phyloP scores from a whole-genome alignment of 2,113 vertebrate genomes.

The Falco punctatus region DNA sequence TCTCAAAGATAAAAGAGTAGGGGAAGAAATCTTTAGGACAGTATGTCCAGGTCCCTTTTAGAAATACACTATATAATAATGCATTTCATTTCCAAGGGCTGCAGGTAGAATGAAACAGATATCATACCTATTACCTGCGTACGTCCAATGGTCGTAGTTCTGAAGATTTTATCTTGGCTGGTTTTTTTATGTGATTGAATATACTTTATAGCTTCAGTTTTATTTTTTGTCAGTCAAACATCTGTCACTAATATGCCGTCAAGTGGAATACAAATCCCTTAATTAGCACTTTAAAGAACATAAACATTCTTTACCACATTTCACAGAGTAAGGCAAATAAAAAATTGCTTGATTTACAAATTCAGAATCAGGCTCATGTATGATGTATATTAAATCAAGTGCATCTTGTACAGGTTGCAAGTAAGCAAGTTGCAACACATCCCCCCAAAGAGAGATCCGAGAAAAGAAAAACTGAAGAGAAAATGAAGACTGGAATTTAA shows the following conservation, averaged over 20 bases:
- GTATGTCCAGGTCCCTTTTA: neutral
- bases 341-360: neutral
- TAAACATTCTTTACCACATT: neutral
- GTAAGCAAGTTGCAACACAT: neutral
- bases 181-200: neutral
- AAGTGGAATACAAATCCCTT: neutral
- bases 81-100: neutral
- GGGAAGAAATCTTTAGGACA: neutral
- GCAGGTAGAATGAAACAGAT: neutral
- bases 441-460: neutral
- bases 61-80: neutral
- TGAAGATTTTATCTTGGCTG: neutral
- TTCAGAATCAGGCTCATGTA: neutral
- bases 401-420: neutral
- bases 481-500: neutral
- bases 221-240: neutral
- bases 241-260: neutral
- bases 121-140: neutral
- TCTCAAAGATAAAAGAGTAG: neutral
- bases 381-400: neutral
- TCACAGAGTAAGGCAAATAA: neutral
- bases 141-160: neutral
- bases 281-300: neutral
- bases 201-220: neutral
- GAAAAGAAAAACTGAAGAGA: neutral